Percentiles rank a stretch among this genome's conserved stretches.
phyloP scores from a whole-genome alignment of 2,888 invertebrate species.

The Cistogaster globosa region DNA sequence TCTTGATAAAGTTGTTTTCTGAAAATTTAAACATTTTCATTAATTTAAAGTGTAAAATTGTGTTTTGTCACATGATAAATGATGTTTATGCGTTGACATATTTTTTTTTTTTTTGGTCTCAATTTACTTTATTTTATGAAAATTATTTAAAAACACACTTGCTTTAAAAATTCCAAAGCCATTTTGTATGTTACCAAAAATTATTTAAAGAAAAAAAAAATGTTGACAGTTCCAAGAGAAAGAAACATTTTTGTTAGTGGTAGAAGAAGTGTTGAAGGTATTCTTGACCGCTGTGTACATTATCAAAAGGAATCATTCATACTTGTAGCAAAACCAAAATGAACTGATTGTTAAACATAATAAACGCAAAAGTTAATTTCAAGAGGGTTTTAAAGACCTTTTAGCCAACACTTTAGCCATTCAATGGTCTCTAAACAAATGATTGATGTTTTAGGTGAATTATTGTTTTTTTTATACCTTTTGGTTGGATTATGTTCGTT shows the following conservation, averaged over 20 bases:
- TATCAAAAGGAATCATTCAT: conserved; percentile 61
- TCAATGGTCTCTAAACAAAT: conserved; percentile 58
- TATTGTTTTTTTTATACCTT: background rate
- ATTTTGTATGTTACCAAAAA: conserved; percentile 30
- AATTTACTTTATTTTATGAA: conserved; percentile 18
- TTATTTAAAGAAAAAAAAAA: conserved; percentile 16
- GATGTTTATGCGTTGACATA: conserved; percentile 72
- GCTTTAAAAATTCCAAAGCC: conserved; percentile 26
- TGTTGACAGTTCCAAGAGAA: conserved; percentile 50
- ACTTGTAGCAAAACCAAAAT: conserved; percentile 14
- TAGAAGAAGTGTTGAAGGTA: conserved; percentile 2
- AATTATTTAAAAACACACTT: conserved; percentile 48
- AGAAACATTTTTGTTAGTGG: background rate
- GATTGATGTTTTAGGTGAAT: conserved; percentile 67
- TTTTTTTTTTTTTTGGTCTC: conserved; percentile 36
- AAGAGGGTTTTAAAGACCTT: conserved; percentile 67
- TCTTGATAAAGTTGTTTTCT: conserved; percentile 71
- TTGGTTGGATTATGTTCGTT: background rate
- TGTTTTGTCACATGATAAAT: conserved; percentile 73
- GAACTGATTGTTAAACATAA: conserved; percentile 14
- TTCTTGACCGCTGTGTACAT: conserved; percentile 52
- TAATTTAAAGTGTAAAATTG: conserved; percentile 72
- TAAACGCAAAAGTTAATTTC: conserved; percentile 54
- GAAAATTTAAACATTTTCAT: conserved; percentile 72
- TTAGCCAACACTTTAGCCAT: conserved; percentile 70